These are phyloP conservation scores for Sebastes nivosus DNA, from an alignment of 2,797 vertebrate genomes.

Conservation along the genomic window DNA sequence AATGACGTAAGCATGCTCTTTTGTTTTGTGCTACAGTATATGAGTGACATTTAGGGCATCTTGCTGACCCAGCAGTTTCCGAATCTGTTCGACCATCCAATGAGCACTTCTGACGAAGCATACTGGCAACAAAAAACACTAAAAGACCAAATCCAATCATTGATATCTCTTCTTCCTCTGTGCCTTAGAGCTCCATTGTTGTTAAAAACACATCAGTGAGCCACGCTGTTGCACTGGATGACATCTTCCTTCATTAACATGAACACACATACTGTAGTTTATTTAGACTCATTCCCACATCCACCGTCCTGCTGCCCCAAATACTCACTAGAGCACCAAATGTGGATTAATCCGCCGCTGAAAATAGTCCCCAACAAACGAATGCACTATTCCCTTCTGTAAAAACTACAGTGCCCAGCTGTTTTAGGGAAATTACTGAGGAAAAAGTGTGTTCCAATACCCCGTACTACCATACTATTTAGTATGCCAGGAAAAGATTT, in stretches of 20 bases:
- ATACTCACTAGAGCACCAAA: too few species aligned
- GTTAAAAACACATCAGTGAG: neutral
- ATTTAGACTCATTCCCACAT: neutral
- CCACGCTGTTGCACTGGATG: neutral
- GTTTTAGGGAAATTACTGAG: too few species aligned
- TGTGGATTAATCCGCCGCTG: too few species aligned
- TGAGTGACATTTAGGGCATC: too few species aligned
- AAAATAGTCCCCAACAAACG: too few species aligned
- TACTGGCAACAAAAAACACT: neutral
- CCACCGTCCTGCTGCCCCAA: too few species aligned
- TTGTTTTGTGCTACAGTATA: neutral
- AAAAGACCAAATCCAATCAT: neutral
- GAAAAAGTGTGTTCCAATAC: too few species aligned
- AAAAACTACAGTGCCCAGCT: too few species aligned
- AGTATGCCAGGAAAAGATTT: too few species aligned
- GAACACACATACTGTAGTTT: neutral
- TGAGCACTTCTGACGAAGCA: neutral
- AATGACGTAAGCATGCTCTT: accelerated
- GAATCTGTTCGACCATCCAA: neutral
- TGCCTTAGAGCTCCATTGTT: neutral
- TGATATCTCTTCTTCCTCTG: neutral
- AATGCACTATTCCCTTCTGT: too few species aligned
- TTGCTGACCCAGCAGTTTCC: too few species aligned
- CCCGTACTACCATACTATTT: too few species aligned
- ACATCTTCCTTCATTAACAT: neutral